These are phyloP conservation scores for Chamaedrilus cognettii DNA, from an alignment of 2,888 invertebrate genomes.

Conservation along the genomic window DNA sequence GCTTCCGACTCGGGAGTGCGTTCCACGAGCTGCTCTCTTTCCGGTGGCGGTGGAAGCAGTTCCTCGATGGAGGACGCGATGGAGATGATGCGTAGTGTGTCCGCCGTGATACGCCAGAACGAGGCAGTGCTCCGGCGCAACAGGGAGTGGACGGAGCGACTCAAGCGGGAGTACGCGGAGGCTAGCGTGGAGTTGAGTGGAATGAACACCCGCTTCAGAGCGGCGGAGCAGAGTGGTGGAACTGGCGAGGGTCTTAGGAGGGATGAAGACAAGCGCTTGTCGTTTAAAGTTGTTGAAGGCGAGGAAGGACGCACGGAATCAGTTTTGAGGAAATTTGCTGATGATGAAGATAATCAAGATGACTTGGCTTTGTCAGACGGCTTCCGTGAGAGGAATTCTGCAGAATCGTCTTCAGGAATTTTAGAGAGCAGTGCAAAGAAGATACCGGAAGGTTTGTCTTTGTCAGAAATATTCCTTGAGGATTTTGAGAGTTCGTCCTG, in stretches of 20 bases:
- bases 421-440: too few relatives aligned
- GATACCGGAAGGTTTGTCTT: too few relatives aligned
- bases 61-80: constrained; percentile 10
- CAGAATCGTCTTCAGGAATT: too few relatives aligned
- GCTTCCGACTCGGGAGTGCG: too few relatives aligned
- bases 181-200: constrained; percentile 11
- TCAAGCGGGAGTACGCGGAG: constrained; percentile 12
- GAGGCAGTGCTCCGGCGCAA: constrained; percentile 10
- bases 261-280: neutral
- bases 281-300: constrained; percentile 9
- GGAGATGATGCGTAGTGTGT: constrained; percentile 14
- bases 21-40: too few relatives aligned
- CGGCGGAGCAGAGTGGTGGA: neutral
- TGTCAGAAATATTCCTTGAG: too few relatives aligned
- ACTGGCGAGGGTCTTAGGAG: neutral
- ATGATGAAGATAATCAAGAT: too few relatives aligned
- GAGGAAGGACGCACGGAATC: constrained; percentile 13
- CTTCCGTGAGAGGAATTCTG: too few relatives aligned
- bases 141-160: constrained; percentile 11
- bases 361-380: too few relatives aligned
- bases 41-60: neutral
- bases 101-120: constrained; percentile 5
- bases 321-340: too few relatives aligned
- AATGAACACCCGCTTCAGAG: too few relatives aligned
- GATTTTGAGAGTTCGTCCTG: too few relatives aligned